Percentiles rank a stretch among this genome's conserved stretches.
Evolutionary conservation across 2,113 vertebrate species (phyloP).

Genomic region (Mixornis gularis): DNA sequence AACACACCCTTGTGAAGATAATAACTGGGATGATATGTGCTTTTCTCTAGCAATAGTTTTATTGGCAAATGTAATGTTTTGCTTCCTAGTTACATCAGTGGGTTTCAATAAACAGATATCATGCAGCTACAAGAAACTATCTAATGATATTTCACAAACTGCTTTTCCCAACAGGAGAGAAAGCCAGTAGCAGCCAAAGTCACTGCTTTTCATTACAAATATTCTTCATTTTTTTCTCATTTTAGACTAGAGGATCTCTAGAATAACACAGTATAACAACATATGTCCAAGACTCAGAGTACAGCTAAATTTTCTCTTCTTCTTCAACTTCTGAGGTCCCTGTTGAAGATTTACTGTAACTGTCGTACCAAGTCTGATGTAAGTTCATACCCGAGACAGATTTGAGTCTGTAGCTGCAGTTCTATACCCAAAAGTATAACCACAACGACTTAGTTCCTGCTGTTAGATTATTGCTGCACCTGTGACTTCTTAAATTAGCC

Average conservation of each 20-base stretch:
- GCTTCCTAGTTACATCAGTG: slow-evolving; percentile 46
- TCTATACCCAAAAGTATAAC: background rate
- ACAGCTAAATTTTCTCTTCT: background rate
- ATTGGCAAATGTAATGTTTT: slow-evolving; percentile 59
- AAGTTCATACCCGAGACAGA: background rate
- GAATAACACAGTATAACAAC: background rate
- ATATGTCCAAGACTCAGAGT: background rate
- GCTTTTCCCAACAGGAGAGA: slow-evolving; percentile 28
- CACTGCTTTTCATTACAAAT: background rate
- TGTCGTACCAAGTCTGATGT: background rate
- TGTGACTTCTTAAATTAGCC: slow-evolving; percentile 51
- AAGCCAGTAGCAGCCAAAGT: background rate
- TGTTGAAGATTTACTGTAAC: background rate
- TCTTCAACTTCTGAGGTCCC: background rate
- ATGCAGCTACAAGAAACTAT: slow-evolving; percentile 18
- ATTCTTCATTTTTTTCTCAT: background rate
- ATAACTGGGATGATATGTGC: slow-evolving; percentile 53
- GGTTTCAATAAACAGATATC: slow-evolving; percentile 51
- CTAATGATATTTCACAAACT: slow-evolving; percentile 37
- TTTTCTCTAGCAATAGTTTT: slow-evolving; percentile 63
- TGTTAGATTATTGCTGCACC: slow-evolving; percentile 51
- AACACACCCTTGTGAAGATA: slow-evolving; percentile 39
- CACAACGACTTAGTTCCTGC: background rate
- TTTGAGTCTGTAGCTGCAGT: background rate
- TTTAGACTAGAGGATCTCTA: background rate